Evolutionary conservation across 2,888 invertebrate species (phyloP).

Genomic region (Phymatocera aterrima): DNA sequence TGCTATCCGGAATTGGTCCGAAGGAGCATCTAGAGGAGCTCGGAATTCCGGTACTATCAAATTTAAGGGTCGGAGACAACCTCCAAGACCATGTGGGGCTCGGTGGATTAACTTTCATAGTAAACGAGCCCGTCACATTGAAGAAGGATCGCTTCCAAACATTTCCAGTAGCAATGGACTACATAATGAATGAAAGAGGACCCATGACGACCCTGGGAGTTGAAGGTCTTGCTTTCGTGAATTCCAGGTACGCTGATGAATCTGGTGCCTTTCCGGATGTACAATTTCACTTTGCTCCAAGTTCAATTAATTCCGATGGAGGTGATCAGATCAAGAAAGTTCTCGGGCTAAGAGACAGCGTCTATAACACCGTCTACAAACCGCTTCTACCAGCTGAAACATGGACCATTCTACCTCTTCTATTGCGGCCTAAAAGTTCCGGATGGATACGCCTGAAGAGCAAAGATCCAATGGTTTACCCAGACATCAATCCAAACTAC

Average conservation of each 20-base stretch:
- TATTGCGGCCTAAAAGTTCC: slow-evolving; percentile 90
- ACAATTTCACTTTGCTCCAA: slow-evolving; percentile 91
- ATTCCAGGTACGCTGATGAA: slow-evolving; percentile 89
- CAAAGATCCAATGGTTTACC: slow-evolving; percentile 88
- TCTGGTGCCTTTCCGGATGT: slow-evolving; percentile 89
- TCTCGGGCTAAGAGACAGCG: slow-evolving; percentile 85
- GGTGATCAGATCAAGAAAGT: slow-evolving; percentile 88
- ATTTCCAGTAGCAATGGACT: slow-evolving; percentile 86
- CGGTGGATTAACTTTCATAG: slow-evolving; percentile 89
- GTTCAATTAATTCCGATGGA: slow-evolving; percentile 89
- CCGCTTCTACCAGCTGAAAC: slow-evolving; percentile 87
- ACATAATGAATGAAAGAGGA: slow-evolving; percentile 87
- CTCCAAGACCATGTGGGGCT: slow-evolving; percentile 93
- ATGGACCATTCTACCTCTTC: slow-evolving; percentile 88
- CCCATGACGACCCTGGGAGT: slow-evolving; percentile 90
- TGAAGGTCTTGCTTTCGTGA: slow-evolving; percentile 91
- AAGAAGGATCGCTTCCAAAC: slow-evolving; percentile 87
- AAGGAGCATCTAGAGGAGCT: slow-evolving; percentile 84
- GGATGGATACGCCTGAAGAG: slow-evolving; percentile 92
- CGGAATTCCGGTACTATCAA: slow-evolving; percentile 84
- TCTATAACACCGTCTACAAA: slow-evolving; percentile 91
- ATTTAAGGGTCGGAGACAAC: slow-evolving; percentile 88
- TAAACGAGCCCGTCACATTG: slow-evolving; percentile 88
- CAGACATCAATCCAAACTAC: slow-evolving; percentile 94
- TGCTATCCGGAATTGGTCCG: slow-evolving; percentile 94